These are phyloP conservation scores for Nyctibius bracteatus DNA, from an alignment of 2,113 vertebrate genomes.

Conservation along the genomic window DNA sequence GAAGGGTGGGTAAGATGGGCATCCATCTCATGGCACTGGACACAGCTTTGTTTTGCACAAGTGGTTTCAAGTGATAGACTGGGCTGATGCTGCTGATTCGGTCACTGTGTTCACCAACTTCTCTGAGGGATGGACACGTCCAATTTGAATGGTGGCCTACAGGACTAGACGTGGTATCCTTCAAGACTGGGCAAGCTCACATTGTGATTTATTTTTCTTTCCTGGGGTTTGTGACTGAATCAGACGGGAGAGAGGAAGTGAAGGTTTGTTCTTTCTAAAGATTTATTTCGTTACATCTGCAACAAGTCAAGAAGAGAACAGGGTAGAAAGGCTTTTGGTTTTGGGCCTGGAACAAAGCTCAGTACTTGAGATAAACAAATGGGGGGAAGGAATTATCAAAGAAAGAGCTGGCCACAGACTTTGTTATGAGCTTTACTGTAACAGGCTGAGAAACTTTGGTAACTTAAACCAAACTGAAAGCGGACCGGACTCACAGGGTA, in stretches of 20 bases:
- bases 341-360: conserved; percentile 68
- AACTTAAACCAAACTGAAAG: conserved; percentile 29
- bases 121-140: background rate
- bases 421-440: conserved; percentile 26
- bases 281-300: conserved; percentile 62
- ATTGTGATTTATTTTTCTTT: conserved; percentile 67
- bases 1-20: background rate
- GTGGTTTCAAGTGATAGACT: background rate
- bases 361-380: conserved; percentile 66
- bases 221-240: conserved; percentile 41
- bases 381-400: conserved; percentile 52
- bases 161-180: background rate
- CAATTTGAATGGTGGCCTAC: background rate
- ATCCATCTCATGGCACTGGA: rapidly evolving
- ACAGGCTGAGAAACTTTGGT: conserved; percentile 29
- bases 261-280: conserved; percentile 64
- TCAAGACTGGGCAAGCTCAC: background rate
- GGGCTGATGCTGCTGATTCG: background rate
- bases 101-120: rapidly evolving
- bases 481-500: background rate
- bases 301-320: conserved; percentile 56
- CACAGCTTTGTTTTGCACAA: background rate
- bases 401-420: conserved; percentile 50
- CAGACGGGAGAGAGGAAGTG: conserved; percentile 17
- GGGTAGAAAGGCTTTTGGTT: conserved; percentile 54